Evolutionary conservation across 2,797 vertebrate species (phyloP), one percentile per base, ranked within the genome.

Genomic region (Liasis olivaceus): DNA sequence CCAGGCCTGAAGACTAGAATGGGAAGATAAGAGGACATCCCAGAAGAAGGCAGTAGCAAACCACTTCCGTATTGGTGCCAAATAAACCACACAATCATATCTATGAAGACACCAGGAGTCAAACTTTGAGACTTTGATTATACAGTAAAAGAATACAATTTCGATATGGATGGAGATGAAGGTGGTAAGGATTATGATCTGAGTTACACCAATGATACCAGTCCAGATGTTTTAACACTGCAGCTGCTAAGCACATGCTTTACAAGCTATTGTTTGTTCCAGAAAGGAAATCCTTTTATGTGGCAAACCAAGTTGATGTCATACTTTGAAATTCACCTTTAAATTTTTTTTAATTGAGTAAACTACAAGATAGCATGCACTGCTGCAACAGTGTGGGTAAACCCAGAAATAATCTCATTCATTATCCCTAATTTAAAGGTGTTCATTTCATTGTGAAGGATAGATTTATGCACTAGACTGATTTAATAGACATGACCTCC

Each of bases 251-350:
- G 81, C 95, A 95, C 93, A 91, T 95, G 93, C 26, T 90, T 5
- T 0, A 26, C 31, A 47, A 60, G 84, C 89, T 58, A 66, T 87
- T 36, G 58, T 54, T 89, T 92, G 69, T 91, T 92, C 81, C 94
- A 90, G 77, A 93, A 85, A 95, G 96, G 95, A 96, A 95, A 96
- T 95, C 94, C 95, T 89, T 66, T 92, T 60, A 91, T 89, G 28
- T 92, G 93, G 47, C 86, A 87, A 51, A 72, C 91, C 88, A 93
- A 94, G 93, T 89, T 93, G 90, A 56, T 36, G 72, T 86, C 88
- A 95, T 91, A 51, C 64, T 58, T 64, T 62, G 91, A 95, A 95
- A 93, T 92, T 28, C 28, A 24, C 63, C 92, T 64, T 91, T 0
- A 0, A 14, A 72, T 81, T 47, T 94, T 62, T 66, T 56, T 81